Evolutionary conservation across 1,140 invertebrate genomes (phyloP), one percentile per base, ranked within the genome.

Genomic region (Lasioglossum baleicum): DNA sequence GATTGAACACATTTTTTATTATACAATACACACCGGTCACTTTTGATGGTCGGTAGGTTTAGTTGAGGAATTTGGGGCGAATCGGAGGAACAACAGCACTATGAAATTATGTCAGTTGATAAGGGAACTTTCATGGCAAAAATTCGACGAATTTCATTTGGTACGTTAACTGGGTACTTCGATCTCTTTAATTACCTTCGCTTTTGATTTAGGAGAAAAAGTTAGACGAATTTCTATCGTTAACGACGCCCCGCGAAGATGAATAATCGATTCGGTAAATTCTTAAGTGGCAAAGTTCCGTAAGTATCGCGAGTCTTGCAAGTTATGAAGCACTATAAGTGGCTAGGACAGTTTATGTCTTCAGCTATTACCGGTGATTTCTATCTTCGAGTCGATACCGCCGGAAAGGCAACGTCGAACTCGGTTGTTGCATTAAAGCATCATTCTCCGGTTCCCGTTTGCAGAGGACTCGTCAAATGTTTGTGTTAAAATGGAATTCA

Each of bases 121-220:
- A 26, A 74, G 61, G 22, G 26, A 35, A 74, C 60, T 74, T 64
- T 40, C 72, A 3, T 31, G 71, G 17, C 10, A 73, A 53, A 73
- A 51, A 74, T 74, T 74, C 44, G 44, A 74, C 17, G 72, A 22
- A 74, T 51, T 74, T 74, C 60, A 65, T 74, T 74, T 51, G 35
- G 35, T 5, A 51, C 60, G 72, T 74, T 74, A 67, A 75, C 48
- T 40, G 22, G 8, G 48, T 17, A 75, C 68, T 35, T 68, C 42
- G 35, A 53, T 58, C 67, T 63, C 51, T 40, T 66, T 58, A 67
- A 69, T 75, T 68, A 60, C 65, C 65, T 17, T 5, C 15, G n/a
- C 64, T 26, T 68, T 66, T 48, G 60, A 35, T 74, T 51, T n/a
- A 40, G 6, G 26, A 20, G 60, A 35, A 35, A 74, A 74, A 65